Base-by-base conservation (phyloP, 2,888 invertebrate species). In the Stenurella melanura region DNA sequence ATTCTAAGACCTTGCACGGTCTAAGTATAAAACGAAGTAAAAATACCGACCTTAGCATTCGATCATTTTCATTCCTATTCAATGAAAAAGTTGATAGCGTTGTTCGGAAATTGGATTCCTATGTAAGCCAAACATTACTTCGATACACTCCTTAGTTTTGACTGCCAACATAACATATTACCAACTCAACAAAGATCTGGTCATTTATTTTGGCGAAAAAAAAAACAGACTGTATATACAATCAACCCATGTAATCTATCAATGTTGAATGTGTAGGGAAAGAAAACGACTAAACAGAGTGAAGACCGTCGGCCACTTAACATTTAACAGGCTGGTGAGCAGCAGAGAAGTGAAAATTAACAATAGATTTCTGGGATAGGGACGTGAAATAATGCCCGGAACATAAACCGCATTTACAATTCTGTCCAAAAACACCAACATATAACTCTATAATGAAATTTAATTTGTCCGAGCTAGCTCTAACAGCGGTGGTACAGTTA, bases 161-260 rank as follows among this genome's bases (percentile, higher is more conserved):
- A 75, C 71, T 71, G 75, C 30, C 72, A 58, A 54, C 61, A 50
- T 78, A 79, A 79, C 75, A 73, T 76, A 79, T 79, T 79, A 75
- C 79, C 70, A 64, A 70, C 56, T 73, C 75, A 72, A 75, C 77
- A 77, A 77, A 77, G 77, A 75, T 75, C 77, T 60, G 75, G 71
- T 75, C 70, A 79, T 79, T 77, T 77, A 79, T 79, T 79, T 75
- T 30, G 58, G 17, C 63, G 26, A 34, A 76, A 78, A 77, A 74
- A 77, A 75, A 73, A 73, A 18, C 57, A 67, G 73, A 50, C 61
- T 73, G 71, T 77, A 72, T 73, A 77, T 57, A 75, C 79, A 77
- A 75, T 79, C 77, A 73, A 71, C 61, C 73, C 71, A 50, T 64
- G 79, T 73, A 77, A 79, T 79, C 77, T 72, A 79, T 79, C 79